Conservation (phyloP, 2,888 invertebrate genomes). For the Allolobophora icterica region DNA sequence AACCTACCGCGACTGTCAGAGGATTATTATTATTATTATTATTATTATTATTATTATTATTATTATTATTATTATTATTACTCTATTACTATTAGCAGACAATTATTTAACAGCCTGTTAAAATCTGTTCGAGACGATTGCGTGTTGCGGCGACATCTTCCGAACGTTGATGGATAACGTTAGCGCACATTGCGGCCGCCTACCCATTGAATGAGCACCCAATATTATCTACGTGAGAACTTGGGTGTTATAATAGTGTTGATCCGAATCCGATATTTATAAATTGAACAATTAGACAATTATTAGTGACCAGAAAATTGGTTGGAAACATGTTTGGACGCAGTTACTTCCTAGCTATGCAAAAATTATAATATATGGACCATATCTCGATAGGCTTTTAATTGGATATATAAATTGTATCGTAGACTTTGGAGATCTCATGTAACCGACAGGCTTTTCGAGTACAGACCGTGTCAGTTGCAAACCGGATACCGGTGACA, state of each 20-base stretch:
- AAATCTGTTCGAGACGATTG: too few species aligned
- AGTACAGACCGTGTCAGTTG: not conserved
- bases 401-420: not conserved
- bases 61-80: too few species aligned
- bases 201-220: too few species aligned
- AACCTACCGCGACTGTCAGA: too few species aligned
- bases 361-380: not conserved
- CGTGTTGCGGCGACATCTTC: not conserved
- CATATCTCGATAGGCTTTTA: not conserved
- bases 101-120: too few species aligned
- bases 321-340: too few species aligned
- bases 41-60: too few species aligned
- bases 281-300: not conserved
- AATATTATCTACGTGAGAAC: not conserved
- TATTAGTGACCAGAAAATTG: not conserved
- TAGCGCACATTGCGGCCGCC: too few species aligned
- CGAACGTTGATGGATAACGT: not conserved
- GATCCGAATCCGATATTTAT: not conserved
- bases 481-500: not conserved
- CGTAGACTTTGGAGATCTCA: too few species aligned
- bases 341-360: not conserved
- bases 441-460: not conserved
- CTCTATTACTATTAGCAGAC: not conserved
- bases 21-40: too few species aligned
- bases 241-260: fast-evolving